Base-by-base conservation (phyloP, 2,113 vertebrate genomes). In the Columba livia region DNA sequence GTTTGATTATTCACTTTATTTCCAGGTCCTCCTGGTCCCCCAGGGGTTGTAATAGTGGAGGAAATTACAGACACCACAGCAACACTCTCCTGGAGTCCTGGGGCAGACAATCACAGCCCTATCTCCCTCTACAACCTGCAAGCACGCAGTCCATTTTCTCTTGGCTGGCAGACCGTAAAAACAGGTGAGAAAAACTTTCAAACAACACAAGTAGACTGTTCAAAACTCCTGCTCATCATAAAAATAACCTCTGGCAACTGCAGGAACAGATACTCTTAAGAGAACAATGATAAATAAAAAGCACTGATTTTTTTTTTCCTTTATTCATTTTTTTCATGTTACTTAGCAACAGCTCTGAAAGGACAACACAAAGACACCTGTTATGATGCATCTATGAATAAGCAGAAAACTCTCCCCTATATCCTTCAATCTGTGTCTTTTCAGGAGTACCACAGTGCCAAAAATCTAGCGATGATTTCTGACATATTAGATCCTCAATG, bases 131-230 rank as follows among this genome's bases (percentile, higher is more conserved):
- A 99, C 97, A 99, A 99, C 91, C 95, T 99, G 81, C 99, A 99
- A 97, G 99, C 99, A 42, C 98, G 99, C 36, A 99, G 99, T 97
- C 99, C 99, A 3, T 99, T 99, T 98, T 99, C 99, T 91, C 98
- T 99, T 97, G 99, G 99, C 92, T 99, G 99, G 99, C 99, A 99
- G 97, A 99, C 98, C 1, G 99, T 99, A 90, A 99, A 97, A 95
- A 99, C 99, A 98, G 99, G 99, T 99, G 98, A 98, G 96, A 89
- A 83, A 79, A 61, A 62, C 18, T 89, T 94, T 48, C 40, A 83
- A 67, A 86, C 10, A 75, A 53, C 71, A 60, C 62, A 79, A 92
- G 54, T 53, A 93, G 73, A 77, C 51, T 85, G 25, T 72, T 95
- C 90, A 87, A 74, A 94, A 69, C 25, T 81, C 38, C 48, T 81